phyloP scores from a whole-genome alignment of 1,140 invertebrate genomes.

The Drosophila chauvacae region DNA sequence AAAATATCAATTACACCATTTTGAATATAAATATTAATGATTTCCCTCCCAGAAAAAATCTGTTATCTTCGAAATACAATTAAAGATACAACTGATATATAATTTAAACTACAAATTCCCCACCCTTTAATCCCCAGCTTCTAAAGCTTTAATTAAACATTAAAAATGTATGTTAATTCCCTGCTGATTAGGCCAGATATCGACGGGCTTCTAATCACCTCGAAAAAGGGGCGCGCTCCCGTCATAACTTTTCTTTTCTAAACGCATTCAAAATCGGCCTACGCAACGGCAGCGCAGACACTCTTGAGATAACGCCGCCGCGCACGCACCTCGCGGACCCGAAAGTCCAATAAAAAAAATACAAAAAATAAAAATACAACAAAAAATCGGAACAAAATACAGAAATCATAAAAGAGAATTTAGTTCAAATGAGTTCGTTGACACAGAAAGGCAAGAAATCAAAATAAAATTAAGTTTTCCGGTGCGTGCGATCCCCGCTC shows the following conservation, averaged over 20 bases:
- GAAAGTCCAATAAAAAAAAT: conserved; percentile 36
- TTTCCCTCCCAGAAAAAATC: background rate
- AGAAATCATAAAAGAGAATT: conserved; percentile 68
- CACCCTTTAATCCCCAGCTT: background rate
- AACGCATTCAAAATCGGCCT: conserved; percentile 60
- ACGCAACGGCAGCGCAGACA: conserved; percentile 49
- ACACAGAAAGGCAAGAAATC: conserved; percentile 77
- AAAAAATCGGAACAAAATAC: conserved; percentile 53
- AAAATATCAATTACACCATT: background rate
- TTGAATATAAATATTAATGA: background rate
- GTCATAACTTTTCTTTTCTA: conserved; percentile 77
- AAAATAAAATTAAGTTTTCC: conserved; percentile 62
- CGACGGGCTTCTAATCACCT: conserved; percentile 23
- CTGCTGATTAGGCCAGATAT: conserved; percentile 21
- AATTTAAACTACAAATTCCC: background rate
- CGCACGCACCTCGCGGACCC: conserved; percentile 40
- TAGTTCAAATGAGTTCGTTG: conserved; percentile 78
- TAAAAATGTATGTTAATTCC: conserved; percentile 16
- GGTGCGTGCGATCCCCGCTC: conserved; percentile 31
- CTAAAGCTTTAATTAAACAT: conserved; percentile 1
- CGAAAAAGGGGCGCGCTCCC: conserved; percentile 14
- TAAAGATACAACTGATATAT: background rate
- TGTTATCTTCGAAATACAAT: background rate
- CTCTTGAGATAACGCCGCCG: conserved; percentile 55
- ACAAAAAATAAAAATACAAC: conserved; percentile 50